These are phyloP conservation scores for Globicephala melas DNA, from an alignment of 2,113 vertebrate species.

Conservation along the genomic window DNA sequence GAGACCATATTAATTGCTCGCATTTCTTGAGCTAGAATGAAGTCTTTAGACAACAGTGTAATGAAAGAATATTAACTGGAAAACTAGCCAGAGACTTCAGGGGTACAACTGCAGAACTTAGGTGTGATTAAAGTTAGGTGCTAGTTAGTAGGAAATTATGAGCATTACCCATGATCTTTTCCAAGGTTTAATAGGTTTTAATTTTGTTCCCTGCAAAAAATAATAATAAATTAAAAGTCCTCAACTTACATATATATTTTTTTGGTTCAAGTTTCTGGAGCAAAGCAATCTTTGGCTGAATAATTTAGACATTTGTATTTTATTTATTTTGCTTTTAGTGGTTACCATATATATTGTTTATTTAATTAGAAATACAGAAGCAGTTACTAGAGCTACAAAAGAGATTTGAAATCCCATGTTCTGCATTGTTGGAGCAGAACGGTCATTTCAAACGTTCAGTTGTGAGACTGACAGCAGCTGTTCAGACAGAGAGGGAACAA, in stretches of 20 bases:
- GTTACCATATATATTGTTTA: not conserved
- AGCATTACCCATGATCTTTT: not conserved
- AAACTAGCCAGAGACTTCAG: not conserved
- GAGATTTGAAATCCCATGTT: not conserved
- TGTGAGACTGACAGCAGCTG: not conserved
- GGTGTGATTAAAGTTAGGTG: not conserved
- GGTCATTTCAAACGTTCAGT: not conserved
- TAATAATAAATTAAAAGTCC: not conserved
- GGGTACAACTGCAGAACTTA: not conserved
- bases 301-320: not conserved
- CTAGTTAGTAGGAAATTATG: not conserved
- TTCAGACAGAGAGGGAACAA: not conserved
- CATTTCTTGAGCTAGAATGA: constrained; percentile 5
- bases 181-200: not conserved
- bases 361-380: not conserved
- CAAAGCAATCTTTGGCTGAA: not conserved
- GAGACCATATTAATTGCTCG: not conserved
- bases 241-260: not conserved
- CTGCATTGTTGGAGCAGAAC: not conserved
- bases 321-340: not conserved
- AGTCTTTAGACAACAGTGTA: not conserved
- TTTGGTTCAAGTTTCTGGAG: not conserved
- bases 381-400: not conserved
- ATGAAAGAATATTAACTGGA: constrained; percentile 25
- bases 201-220: not conserved